Evolutionary conservation across 2,797 vertebrate genomes (phyloP), one percentile per base, ranked within the genome.

Genomic region (Tapirus indicus): DNA sequence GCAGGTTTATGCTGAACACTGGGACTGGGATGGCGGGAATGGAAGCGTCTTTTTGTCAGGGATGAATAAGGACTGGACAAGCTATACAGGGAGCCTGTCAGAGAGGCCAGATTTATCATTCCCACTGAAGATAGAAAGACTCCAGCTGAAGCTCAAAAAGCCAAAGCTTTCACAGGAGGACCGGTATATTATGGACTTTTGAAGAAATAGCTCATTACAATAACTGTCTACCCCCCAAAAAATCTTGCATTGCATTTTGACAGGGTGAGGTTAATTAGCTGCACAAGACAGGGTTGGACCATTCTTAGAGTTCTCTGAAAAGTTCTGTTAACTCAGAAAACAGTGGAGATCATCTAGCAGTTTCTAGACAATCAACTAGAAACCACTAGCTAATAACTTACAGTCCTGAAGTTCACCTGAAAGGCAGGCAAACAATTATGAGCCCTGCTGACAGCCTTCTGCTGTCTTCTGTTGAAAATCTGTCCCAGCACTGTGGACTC

Each of bases 401-500:
- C 69, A 29, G 21, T 97, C 87, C 77, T 96, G 97, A 98, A 98
- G 97, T 97, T 98, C 96, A 98, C 97, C 97, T 98, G 97, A 98
- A 98, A 97, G 97, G 92, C 97, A 97, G 85, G 85, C 87, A 95
- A 88, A 97, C 97, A 95, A 97, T 97, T 97, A 97, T 66, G 47
- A 97, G 90, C 56, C 56, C 72, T 71, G 79, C 95, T 97, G 96
- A 95, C 96, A 98, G 96, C 54, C 88, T 97, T 75, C 66, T 56
- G 9, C 16, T 0, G 1, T 54, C 86, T 90, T 92, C 92, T 89
- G 41, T 17, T 91, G 95, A 97, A 96, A 35, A n/a, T 92, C 94
- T 75, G 95, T 94, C 92, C 88, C 78, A 35, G 27, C 0, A 7
- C 85, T 21, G 21, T 79, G 47, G 94, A 77, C 60, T 94, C 83